These are phyloP conservation scores for Eriocheir sinensis DNA, from an alignment of 1,140 invertebrate genomes.

Conservation along the genomic window DNA sequence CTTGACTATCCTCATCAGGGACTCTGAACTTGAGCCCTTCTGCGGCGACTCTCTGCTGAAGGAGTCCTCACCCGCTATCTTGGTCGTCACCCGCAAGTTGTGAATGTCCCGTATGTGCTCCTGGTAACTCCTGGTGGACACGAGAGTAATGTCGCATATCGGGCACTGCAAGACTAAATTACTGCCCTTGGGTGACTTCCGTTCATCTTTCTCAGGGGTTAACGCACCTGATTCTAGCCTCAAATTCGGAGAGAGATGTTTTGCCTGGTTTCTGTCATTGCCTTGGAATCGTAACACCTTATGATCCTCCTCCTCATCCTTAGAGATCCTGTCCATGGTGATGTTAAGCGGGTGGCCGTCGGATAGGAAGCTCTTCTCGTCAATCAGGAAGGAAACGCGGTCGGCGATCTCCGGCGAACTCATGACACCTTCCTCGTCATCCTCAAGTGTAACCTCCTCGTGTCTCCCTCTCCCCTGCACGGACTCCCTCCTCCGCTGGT, in stretches of 20 bases:
- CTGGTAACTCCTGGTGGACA: slow-evolving; percentile 30
- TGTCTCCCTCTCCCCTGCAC: background rate
- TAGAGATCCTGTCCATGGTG: slow-evolving; percentile 37
- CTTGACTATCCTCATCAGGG: background rate
- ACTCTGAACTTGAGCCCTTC: background rate
- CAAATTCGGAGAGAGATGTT: background rate
- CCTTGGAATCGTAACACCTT: background rate
- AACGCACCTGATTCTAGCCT: background rate
- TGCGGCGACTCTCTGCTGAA: background rate
- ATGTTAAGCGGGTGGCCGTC: slow-evolving; percentile 52
- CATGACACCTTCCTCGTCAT: slow-evolving; percentile 63
- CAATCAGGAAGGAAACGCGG: slow-evolving; percentile 60
- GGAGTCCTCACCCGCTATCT: background rate
- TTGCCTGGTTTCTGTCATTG: background rate
- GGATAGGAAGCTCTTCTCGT: slow-evolving; percentile 68
- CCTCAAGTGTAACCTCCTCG: slow-evolving; percentile 55
- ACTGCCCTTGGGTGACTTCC: background rate
- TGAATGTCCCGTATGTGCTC: slow-evolving; percentile 54
- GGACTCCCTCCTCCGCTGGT: background rate
- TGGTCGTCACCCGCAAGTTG: background rate
- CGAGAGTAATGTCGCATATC: slow-evolving; percentile 45
- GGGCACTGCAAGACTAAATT: slow-evolving; percentile 48
- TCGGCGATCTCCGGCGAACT: slow-evolving; percentile 66
- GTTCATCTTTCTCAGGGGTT: background rate
- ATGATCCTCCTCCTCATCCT: background rate